A percentile compares a stretch with the other conserved stretches of the same genome.
phyloP scores from a whole-genome alignment of 2,888 invertebrate species.

The Spilosoma lubricipeda region DNA sequence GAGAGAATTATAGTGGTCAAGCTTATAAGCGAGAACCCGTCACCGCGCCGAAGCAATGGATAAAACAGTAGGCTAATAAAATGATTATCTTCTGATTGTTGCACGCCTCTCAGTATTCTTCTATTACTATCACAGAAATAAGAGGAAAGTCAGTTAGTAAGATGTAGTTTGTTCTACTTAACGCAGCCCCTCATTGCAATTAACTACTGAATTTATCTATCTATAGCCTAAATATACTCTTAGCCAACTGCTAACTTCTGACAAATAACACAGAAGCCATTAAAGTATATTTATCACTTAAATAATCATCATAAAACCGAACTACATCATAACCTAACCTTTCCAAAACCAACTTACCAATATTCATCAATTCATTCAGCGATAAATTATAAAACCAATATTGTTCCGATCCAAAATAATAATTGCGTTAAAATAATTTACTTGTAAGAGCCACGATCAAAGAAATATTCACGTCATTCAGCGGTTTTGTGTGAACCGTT shows the following conservation, averaged over 20 bases:
- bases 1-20: no score
- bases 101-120: no score
- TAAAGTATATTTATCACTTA: neutral
- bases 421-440: conserved; percentile 40
- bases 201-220: no score
- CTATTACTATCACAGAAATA: no score
- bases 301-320: conserved; percentile 3
- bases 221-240: neutral
- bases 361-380: conserved; percentile 6
- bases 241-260: neutral
- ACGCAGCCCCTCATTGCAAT: no score
- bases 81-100: no score
- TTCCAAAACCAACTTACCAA: conserved; percentile 9
- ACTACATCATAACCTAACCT: neutral
- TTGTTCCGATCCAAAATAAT: conserved; percentile 27
- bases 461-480: conserved; percentile 44
- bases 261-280: neutral
- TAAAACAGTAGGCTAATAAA: no score
- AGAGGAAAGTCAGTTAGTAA: no score
- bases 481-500: conserved; percentile 38
- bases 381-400: conserved; percentile 33
- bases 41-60: no score
- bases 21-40: no score
- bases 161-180: no score
- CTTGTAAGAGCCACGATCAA: conserved; percentile 46